These are phyloP conservation scores for Psammodynastes pulverulentus DNA, from an alignment of 2,113 vertebrate species.

Conservation along the genomic window DNA sequence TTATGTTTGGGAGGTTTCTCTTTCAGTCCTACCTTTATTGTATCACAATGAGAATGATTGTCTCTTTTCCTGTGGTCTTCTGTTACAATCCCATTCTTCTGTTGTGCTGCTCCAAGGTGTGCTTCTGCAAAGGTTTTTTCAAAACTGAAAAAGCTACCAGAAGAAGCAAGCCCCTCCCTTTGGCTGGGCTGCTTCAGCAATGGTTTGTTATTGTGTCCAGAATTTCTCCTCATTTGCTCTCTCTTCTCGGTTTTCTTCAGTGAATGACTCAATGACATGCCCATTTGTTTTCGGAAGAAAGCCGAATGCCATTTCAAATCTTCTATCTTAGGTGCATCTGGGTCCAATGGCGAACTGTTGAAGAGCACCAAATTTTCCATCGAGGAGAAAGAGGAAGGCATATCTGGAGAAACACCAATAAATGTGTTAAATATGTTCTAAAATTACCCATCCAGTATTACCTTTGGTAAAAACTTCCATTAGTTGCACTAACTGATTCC, in stretches of 20 bases:
- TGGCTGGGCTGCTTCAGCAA: slow-evolving; percentile 46
- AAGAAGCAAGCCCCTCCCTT: slow-evolving; percentile 28
- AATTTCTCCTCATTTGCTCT: slow-evolving; percentile 43
- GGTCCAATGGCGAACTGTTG: slow-evolving; percentile 71
- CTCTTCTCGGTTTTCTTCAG: slow-evolving; percentile 68
- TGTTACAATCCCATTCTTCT: slow-evolving; percentile 63
- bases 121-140: slow-evolving; percentile 66
- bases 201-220: slow-evolving; percentile 45
- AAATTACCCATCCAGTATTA: not conserved
- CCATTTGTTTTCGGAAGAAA: slow-evolving; percentile 77
- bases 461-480: not conserved
- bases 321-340: slow-evolving; percentile 72
- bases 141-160: slow-evolving; percentile 54
- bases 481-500: not conserved
- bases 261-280: slow-evolving; percentile 64
- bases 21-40: slow-evolving; percentile 65
- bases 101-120: slow-evolving; percentile 60
- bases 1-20: slow-evolving; percentile 72
- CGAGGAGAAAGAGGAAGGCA: slow-evolving; percentile 67
- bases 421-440: not conserved
- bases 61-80: slow-evolving; percentile 74
- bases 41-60: slow-evolving; percentile 62
- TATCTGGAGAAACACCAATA: slow-evolving; percentile 60
- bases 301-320: slow-evolving; percentile 75
- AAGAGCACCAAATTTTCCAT: slow-evolving; percentile 77